Evolutionary conservation across 2,113 vertebrate genomes (phyloP), one percentile per base, ranked within the genome.

Genomic region (Alligator mississippiensis): DNA sequence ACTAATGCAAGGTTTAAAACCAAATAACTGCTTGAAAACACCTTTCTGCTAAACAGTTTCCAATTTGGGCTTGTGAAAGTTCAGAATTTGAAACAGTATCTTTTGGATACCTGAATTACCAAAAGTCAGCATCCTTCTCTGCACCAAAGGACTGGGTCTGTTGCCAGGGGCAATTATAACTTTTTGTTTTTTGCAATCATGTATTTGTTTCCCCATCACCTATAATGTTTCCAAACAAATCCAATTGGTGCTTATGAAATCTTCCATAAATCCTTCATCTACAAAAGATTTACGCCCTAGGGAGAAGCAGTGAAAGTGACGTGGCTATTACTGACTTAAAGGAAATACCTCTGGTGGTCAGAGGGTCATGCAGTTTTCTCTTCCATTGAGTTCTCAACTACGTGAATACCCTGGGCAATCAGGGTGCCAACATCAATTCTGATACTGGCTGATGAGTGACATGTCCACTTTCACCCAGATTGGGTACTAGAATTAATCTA

Each of bases 401-500:
- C 0, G 1, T 21, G 72, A 86, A 92, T 79, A 25, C 61, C 85
- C 63, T 66, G 47, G 34, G 92, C 90, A 78, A 4, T 78, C 90
- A 59, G 64, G 0, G 2, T 82, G 55, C 68, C 38, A 6, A 19
- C 70, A 0, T 38, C 15, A 22, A 19, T 14, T 54, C 80, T 77
- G 63, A 11, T 74, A 91, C 61, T 19, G 38, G 57, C 81, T 92
- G 76, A 3, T 82, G 66, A 24, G 22, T 80, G 78, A 55, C 59
- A 79, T 91, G 79, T 81, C 76, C 0, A 6, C 77, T 72, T 92
- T 74, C 0, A 0, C 76, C 47, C 63, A 87, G 81, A 55, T 5
- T 90, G 81, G 21, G 15, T 83, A 19, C 79, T 90, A 72, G 86
- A 96, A 91, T 83, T 76, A 94, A 92, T 94, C 92, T 90, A 90